Evolutionary conservation across 2,888 invertebrate genomes (phyloP).

Genomic region (Tetranychus truncatus): DNA sequence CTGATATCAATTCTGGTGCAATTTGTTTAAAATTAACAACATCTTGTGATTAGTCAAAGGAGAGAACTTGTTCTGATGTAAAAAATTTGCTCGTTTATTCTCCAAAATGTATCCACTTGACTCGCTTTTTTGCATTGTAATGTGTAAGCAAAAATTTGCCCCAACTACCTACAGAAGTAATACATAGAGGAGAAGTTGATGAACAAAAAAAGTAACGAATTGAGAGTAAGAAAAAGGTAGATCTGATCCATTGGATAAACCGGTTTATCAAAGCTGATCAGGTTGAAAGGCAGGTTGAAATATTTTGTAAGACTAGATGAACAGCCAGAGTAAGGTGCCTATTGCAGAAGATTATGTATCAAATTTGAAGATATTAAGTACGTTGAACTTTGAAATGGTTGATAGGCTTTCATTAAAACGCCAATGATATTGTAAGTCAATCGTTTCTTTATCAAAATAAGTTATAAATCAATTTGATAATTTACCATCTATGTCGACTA

Average conservation of each 20-base stretch:
- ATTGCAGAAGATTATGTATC: constrained; percentile 62
- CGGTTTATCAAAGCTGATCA: neutral
- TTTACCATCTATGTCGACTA: no score
- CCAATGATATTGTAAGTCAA: neutral
- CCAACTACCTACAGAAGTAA: neutral
- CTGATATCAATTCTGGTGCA: no score
- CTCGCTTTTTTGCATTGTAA: neutral
- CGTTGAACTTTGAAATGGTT: neutral
- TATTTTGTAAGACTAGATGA: neutral
- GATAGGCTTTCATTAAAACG: neutral
- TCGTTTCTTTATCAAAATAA: neutral
- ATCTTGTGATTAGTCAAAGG: no score
- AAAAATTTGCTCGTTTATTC: no score
- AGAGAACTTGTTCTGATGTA: no score
- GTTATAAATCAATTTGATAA: no score
- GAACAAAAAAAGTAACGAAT: neutral
- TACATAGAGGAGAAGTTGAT: neutral
- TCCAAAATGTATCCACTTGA: no score
- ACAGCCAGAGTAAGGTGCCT: neutral
- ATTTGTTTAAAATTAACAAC: no score
- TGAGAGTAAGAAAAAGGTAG: neutral
- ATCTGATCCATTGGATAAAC: neutral
- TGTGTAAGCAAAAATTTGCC: neutral
- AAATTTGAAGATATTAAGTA: neutral
- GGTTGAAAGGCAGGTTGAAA: neutral